Conservation (phyloP, 2,797 vertebrate species). For the Sebastes cheni region DNA sequence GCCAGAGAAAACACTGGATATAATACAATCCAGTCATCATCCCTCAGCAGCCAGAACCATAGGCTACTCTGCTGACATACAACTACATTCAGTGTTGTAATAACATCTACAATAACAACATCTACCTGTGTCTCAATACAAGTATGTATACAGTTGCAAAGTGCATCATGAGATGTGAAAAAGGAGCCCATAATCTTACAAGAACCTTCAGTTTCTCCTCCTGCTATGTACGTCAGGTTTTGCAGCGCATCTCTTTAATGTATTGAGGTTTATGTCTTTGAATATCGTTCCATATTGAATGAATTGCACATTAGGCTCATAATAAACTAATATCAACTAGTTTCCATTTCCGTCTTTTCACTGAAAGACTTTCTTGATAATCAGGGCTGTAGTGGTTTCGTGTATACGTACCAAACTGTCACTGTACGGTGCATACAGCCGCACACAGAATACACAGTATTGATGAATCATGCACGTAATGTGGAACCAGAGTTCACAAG, state of each 20-base stretch:
- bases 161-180: neutral
- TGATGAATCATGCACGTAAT: neutral
- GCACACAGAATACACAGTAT: no score
- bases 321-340: neutral
- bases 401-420: no score
- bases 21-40: neutral
- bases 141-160: neutral
- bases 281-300: neutral
- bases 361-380: neutral
- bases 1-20: neutral
- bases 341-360: neutral
- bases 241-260: neutral
- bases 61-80: neutral
- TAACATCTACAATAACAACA: neutral
- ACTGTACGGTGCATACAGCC: no score
- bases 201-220: neutral
- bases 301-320: no score
- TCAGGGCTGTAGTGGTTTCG: neutral
- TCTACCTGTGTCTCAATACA: neutral
- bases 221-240: neutral
- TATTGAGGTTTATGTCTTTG: neutral
- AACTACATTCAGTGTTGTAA: neutral
- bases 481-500: neutral
- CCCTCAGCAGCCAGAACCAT: neutral
- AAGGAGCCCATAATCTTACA: neutral